Percentiles rank a stretch among this genome's conserved stretches.
Evolutionary conservation across 2,888 invertebrate genomes (phyloP).

Genomic region (Ennomos fuscantarius): DNA sequence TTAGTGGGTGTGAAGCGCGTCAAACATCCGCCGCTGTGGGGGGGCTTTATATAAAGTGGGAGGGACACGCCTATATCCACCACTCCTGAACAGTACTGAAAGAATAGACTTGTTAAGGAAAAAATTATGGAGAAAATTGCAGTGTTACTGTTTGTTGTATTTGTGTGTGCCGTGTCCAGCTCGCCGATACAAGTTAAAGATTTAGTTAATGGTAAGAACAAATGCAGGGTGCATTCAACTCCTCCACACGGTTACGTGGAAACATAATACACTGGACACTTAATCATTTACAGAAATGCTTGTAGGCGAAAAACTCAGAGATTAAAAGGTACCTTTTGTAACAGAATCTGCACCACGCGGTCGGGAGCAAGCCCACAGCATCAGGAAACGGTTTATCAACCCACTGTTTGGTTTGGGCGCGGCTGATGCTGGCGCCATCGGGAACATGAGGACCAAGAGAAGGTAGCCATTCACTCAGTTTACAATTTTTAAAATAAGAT

Average conservation of each 20-base stretch:
- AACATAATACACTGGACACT: too few species aligned
- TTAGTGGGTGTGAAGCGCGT: constrained; percentile 39
- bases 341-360: constrained; percentile 28
- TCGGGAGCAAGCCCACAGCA: constrained; percentile 40
- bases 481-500: neutral
- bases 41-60: constrained; percentile 41
- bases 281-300: too few species aligned
- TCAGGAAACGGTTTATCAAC: constrained; percentile 65
- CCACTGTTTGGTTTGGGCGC: constrained; percentile 57
- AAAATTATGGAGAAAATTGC: constrained; percentile 37
- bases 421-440: constrained; percentile 44
- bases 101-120: neutral
- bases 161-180: constrained; percentile 46
- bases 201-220: constrained; percentile 44
- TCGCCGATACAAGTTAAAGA: constrained; percentile 49
- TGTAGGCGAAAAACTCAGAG: too few species aligned
- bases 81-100: constrained; percentile 8
- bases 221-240: neutral
- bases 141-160: constrained; percentile 46
- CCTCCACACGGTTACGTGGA: too few species aligned
- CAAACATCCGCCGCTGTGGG: constrained; percentile 19
- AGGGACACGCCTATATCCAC: constrained; percentile 9
- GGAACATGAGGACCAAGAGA: constrained; percentile 65
- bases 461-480: constrained; percentile 49
- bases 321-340: constrained; percentile 7